Base-by-base conservation (phyloP, 2,797 vertebrate genomes). In the Enteromius thamalakanensis region DNA sequence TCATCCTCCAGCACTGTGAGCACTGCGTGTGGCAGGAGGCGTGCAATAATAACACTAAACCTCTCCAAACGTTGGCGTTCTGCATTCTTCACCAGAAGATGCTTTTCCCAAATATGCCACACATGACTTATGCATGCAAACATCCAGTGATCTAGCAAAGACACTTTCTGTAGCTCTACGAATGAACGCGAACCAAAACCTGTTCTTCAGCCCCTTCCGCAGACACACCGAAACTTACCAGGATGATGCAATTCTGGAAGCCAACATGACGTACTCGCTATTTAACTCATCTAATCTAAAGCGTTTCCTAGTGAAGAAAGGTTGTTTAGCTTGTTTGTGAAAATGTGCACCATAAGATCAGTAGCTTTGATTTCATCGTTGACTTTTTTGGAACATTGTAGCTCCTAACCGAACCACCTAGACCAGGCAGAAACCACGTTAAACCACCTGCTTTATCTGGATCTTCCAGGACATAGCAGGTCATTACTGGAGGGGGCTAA, bases 91-190 rank as follows among this genome's bases (percentile, higher is more conserved):
- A n/a, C 11, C 32, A 4, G 65, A 42, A 42, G 37, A 80, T 5
- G 67, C 37, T 45, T 58, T 58, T 32, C 51, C 19, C 4, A 40
- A 55, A 67, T 71, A 71, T 47, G 23, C 68, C 69, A 74, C 69
- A 74, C 70, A 62, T 64, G 60, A 51, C 55, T 51, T 81, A 75
- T 81, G 80, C 80, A 81, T 75, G 80, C 68, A 51, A 23, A 42
- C 80, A 37, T 81, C 69, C 23, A 62, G 55, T 62, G 42, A 81
- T 74, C 62, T 7, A 37, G 76, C 49, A 40, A 71, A 65, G 79
- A 51, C 55, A 81, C 79, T 72, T 81, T 19, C 79, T 81, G 70
- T 75, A 81, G 80, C 70, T 9, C 42, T 40, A 42, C 15, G 51
- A 79, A 23, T 17, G 15, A 62, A 60, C 51, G 21, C 49, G 8